These are phyloP conservation scores for Salvelinus alpinus DNA, from an alignment of 2,113 vertebrate genomes.

Conservation along the genomic window DNA sequence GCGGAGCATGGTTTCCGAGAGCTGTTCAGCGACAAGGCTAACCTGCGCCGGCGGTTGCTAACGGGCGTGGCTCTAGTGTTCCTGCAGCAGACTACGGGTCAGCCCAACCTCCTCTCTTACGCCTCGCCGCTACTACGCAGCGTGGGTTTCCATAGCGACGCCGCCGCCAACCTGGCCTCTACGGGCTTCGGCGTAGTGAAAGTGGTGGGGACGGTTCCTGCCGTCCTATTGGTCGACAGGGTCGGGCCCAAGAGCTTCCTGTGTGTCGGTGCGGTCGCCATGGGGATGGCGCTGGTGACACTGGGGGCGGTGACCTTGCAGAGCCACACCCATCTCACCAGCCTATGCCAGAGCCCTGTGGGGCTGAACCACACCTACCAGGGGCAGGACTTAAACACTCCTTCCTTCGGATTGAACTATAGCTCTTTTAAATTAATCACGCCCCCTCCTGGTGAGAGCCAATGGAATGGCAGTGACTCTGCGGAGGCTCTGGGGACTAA, in stretches of 20 bases:
- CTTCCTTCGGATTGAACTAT: slow-evolving; percentile 14
- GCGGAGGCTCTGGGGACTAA: slow-evolving; percentile 10
- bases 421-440: slow-evolving; percentile 12
- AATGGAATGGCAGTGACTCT: slow-evolving; percentile 20
- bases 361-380: slow-evolving; percentile 65
- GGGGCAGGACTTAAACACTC: slow-evolving; percentile 49
- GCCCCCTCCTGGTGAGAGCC: slow-evolving; percentile 8
- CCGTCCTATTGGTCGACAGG: slow-evolving; percentile 86
- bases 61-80: slow-evolving; percentile 85
- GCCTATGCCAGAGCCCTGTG: slow-evolving; percentile 76
- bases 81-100: slow-evolving; percentile 92
- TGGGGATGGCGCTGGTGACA: slow-evolving; percentile 81
- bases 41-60: slow-evolving; percentile 85
- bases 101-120: slow-evolving; percentile 93
- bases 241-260: slow-evolving; percentile 90
- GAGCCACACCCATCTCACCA: slow-evolving; percentile 81
- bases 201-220: slow-evolving; percentile 86
- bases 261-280: slow-evolving; percentile 83
- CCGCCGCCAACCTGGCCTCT: slow-evolving; percentile 90
- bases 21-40: slow-evolving; percentile 85
- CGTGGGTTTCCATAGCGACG: slow-evolving; percentile 89
- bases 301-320: slow-evolving; percentile 84
- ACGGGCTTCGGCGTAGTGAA: slow-evolving; percentile 92
- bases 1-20: slow-evolving; percentile 83
- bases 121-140: slow-evolving; percentile 91